Percentiles rank a stretch among this genome's conserved stretches.
Conservation (phyloP, 2,113 vertebrate genomes). For the Pongo abelii region DNA sequence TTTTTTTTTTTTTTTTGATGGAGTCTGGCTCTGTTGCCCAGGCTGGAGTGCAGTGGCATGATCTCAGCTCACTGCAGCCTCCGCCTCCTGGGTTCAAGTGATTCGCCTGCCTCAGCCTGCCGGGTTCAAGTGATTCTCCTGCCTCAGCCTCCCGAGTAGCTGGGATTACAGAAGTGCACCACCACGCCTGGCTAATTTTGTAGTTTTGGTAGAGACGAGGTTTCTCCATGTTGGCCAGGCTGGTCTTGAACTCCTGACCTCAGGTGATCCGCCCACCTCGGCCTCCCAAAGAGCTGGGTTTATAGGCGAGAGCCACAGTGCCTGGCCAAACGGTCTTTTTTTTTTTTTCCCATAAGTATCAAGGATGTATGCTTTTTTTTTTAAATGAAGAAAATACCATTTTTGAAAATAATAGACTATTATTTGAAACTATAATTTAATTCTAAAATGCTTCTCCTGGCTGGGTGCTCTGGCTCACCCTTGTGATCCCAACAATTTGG, state of each 20-base stretch:
- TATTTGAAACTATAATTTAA: slow-evolving; percentile 3
- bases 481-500: too few relatives aligned
- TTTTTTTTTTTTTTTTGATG: neutral
- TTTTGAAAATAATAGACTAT: slow-evolving; percentile 37
- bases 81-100: neutral
- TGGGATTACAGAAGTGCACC: neutral
- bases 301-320: neutral
- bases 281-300: neutral
- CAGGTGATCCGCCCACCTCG: neutral
- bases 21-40: neutral
- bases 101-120: neutral
- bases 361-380: neutral
- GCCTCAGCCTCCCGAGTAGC: neutral
- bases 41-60: neutral
- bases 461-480: too few relatives aligned
- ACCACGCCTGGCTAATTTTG: neutral
- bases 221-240: neutral
- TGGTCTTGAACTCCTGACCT: neutral
- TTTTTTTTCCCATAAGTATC: neutral
- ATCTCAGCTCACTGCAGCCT: neutral
- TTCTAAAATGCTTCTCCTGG: too few relatives aligned
- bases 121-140: neutral
- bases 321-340: neutral
- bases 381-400: neutral
- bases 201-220: neutral